phyloP scores from a whole-genome alignment of 1,140 invertebrate species.

The Drosophila nikananu region DNA sequence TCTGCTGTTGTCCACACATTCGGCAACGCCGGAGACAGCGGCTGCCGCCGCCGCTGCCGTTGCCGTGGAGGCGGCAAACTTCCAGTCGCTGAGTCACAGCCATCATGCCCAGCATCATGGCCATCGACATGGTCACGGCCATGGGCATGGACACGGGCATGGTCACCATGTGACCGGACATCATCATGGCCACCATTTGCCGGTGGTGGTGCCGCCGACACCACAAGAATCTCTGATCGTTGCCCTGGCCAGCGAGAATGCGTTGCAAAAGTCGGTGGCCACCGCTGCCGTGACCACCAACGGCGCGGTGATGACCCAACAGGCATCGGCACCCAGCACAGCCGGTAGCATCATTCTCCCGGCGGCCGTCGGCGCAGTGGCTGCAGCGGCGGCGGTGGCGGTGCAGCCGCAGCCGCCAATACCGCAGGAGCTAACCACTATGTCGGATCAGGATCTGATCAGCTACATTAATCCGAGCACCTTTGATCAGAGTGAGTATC shows the following conservation, averaged over 20 bases:
- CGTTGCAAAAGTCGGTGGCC: conserved; percentile 78
- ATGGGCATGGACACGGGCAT: conserved; percentile 12
- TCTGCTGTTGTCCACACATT: conserved; percentile 48
- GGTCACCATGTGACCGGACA: conserved; percentile 12
- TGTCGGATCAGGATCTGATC: conserved; percentile 93
- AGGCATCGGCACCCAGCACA: conserved; percentile 66
- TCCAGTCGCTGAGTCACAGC: conserved; percentile 38
- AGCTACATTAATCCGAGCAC: conserved; percentile 94
- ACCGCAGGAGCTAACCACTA: conserved; percentile 90
- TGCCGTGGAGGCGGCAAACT: conserved; percentile 60
- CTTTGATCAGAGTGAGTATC: conserved; percentile 90
- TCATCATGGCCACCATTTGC: conserved; percentile 50
- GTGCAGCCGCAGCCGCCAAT: conserved; percentile 86
- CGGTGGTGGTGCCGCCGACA: conserved; percentile 71
- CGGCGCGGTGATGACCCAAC: conserved; percentile 80
- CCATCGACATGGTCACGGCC: conserved; percentile 31
- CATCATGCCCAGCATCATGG: conserved; percentile 35
- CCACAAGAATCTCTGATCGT: conserved; percentile 85
- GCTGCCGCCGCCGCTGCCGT: conserved; percentile 51
- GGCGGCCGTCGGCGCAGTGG: conserved; percentile 63
- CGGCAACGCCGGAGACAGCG: conserved; percentile 47
- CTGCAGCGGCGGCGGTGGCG: conserved; percentile 71
- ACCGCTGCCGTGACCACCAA: conserved; percentile 81
- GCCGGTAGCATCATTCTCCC: conserved; percentile 70
- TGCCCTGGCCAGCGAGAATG: conserved; percentile 79